Conservation (phyloP, 2,113 vertebrate genomes). For the Chlorodrepanis virens region DNA sequence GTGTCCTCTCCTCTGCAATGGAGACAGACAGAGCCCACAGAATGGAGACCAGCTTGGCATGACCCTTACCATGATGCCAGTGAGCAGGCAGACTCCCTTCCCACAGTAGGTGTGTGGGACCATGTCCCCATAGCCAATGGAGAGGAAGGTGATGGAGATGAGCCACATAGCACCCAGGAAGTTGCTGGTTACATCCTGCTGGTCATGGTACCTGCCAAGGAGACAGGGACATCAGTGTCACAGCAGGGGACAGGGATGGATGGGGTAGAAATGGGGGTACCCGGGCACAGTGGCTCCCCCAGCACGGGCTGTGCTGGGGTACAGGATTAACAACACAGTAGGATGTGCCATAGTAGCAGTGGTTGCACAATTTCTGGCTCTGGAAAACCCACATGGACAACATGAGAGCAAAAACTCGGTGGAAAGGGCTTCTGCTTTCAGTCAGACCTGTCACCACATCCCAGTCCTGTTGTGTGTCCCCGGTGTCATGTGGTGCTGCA, state of each 20-base stretch:
- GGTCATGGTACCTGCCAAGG: constrained; percentile 90
- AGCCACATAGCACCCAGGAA: constrained; percentile 99
- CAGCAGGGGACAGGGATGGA: neutral
- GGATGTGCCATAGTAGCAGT: neutral
- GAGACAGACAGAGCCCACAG: neutral
- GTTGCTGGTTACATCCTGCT: constrained; percentile 97
- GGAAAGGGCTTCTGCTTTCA: neutral
- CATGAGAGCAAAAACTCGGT: neutral
- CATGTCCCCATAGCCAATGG: constrained; percentile 98
- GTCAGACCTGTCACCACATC: neutral
- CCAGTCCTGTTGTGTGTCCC: neutral
- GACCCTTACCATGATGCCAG: constrained; percentile 93
- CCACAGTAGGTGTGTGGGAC: constrained; percentile 98
- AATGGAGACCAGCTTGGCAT: fast-evolving
- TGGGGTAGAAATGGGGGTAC: fast-evolving
- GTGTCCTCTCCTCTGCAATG: fast-evolving
- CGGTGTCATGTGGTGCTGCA: neutral
- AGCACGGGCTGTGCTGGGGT: fast-evolving
- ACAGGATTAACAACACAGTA: neutral
- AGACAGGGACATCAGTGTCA: neutral
- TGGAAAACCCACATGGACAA: neutral
- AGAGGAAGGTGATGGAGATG: constrained; percentile 98
- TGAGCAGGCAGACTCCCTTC: constrained; percentile 97
- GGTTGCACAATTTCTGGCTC: neutral
- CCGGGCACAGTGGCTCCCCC: neutral